Conservation (phyloP, 1,140 invertebrate genomes). For the Drosophila punjabiensis region DNA sequence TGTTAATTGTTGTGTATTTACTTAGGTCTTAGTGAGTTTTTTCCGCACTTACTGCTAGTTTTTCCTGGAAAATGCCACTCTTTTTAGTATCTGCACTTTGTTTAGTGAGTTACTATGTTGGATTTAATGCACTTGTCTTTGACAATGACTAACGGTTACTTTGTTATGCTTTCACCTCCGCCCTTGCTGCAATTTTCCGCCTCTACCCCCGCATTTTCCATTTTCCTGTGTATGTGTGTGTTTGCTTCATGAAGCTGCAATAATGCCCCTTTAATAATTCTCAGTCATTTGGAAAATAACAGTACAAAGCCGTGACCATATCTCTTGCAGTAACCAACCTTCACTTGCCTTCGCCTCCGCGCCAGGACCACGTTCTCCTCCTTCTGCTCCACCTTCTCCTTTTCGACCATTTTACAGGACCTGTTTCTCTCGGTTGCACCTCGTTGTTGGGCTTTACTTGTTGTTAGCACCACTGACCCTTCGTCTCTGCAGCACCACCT, state of each 20-base stretch:
- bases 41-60: not conserved
- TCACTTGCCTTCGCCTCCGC: constrained; percentile 6
- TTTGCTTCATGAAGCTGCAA: constrained; percentile 78
- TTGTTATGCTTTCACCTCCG: constrained; percentile 39
- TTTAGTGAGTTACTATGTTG: constrained; percentile 35
- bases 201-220: not conserved
- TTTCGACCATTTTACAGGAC: not conserved
- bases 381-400: not conserved
- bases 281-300: constrained; percentile 82
- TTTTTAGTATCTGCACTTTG: constrained; percentile 17
- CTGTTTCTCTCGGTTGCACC: constrained; percentile 30
- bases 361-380: not conserved
- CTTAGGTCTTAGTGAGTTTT: not conserved
- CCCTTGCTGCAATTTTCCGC: not conserved
- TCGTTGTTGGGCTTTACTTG: constrained; percentile 52
- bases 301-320: constrained; percentile 69
- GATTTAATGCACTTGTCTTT: constrained; percentile 65
- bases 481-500: not conserved
- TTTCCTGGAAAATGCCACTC: constrained; percentile 8
- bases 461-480: constrained; percentile 49
- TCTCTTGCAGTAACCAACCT: constrained; percentile 50
- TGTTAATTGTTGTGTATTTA: constrained; percentile 36
- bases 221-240: constrained; percentile 23
- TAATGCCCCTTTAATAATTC: constrained; percentile 83
- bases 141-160: constrained; percentile 54